Evolutionary conservation across 1,140 invertebrate species (phyloP).

Genomic region (Pissodes strobi): DNA sequence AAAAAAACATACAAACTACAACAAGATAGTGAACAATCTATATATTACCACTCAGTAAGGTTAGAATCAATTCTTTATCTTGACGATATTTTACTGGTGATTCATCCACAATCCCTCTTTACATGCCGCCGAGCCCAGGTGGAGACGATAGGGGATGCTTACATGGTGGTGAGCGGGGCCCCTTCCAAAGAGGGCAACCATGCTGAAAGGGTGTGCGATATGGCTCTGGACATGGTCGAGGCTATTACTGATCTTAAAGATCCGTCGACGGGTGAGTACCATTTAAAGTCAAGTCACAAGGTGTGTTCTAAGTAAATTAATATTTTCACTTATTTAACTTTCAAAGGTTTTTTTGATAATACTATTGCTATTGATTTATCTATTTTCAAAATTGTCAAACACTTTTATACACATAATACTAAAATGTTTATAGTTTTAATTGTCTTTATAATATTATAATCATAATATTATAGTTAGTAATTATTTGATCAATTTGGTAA

Average conservation of each 20-base stretch:
- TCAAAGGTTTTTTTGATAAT: too few relatives aligned
- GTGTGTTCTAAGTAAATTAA: background rate
- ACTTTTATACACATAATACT: too few relatives aligned
- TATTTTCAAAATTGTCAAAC: too few relatives aligned
- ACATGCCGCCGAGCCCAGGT: slow-evolving; percentile 65
- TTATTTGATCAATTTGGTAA: too few relatives aligned
- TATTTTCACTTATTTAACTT: too few relatives aligned
- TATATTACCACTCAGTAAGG: too few relatives aligned
- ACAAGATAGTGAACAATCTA: too few relatives aligned
- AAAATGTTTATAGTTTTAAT: too few relatives aligned
- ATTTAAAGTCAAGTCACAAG: background rate
- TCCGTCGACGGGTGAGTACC: slow-evolving; percentile 77
- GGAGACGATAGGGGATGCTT: slow-evolving; percentile 95
- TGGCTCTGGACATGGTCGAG: slow-evolving; percentile 96
- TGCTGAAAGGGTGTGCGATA: slow-evolving; percentile 91
- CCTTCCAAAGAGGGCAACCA: slow-evolving; percentile 89
- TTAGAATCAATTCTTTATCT: slow-evolving; percentile 1
- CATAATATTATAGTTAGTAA: too few relatives aligned
- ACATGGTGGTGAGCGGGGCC: slow-evolving; percentile 95
- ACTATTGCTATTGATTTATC: too few relatives aligned
- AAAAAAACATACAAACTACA: too few relatives aligned
- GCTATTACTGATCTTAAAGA: slow-evolving; percentile 89
- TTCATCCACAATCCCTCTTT: slow-evolving; percentile 25
- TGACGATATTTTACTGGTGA: slow-evolving; percentile 7
- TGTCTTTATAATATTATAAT: too few relatives aligned